Evolutionary conservation across 2,113 vertebrate genomes (phyloP), one percentile per base, ranked within the genome.

Genomic region (Charina bottae): DNA sequence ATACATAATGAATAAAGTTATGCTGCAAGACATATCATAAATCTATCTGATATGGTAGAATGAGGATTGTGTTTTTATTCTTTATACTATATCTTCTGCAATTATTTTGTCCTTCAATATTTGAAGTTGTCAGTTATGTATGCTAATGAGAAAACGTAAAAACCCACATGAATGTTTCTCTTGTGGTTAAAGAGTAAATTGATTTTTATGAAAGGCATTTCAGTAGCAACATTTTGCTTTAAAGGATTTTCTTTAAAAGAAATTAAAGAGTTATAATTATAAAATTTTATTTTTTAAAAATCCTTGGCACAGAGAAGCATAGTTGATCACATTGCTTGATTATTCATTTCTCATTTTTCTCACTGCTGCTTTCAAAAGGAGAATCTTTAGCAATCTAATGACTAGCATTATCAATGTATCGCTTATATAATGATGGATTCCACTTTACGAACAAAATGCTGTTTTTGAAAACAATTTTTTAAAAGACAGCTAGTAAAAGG

Each of bases 291-390:
- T 60, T 87, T 59, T 26, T 46, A 33, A 83, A 84, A 89, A 84
- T 33, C 5, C n/a, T 83, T 89, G 56, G 91, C n/a, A 9, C 26
- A 21, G 19, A 60, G 56, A 83, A 28, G 42, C 56, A 88, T 26
- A 91, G 58, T 42, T 64, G 49, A 85, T 85, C 78, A 55, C n/a
- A 92, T 58, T 37, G n/a, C 58, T 55, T 89, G 46, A 85, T 85
- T 92, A 64, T 84, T 58, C 23, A 89, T 92, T 92, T 89, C 3
- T 83, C 49, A 64, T 85, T 84, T 89, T 89, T 92, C 59, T 89
- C 87, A 85, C 46, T 89, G 78, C n/a, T 85, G 33, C 21, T 85
- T 89, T 92, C 87, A 84, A 85, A 89, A 55, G 42, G 42, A 59
- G 62, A 33, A 72, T 68, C 13, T 93, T 68, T 37, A 23, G 26